Evolutionary conservation across 2,888 invertebrate species (phyloP).

Genomic region (Orthosia gothica): DNA sequence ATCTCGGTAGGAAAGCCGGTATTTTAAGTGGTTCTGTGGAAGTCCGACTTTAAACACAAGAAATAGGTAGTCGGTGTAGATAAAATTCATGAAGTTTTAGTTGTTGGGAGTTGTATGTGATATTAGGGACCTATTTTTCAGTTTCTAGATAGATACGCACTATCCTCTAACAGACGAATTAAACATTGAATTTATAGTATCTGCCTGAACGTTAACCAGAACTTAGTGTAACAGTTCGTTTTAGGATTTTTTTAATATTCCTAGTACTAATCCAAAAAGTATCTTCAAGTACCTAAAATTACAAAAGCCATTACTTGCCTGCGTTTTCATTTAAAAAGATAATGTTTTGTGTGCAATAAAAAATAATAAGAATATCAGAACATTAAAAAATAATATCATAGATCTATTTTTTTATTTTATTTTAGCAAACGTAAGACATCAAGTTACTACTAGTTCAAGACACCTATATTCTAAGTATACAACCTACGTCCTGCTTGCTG

Average conservation of each 20-base stretch:
- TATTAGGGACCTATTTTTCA: neutral
- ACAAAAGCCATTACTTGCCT: neutral
- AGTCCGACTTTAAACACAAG: constrained; percentile 29
- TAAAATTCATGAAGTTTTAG: constrained; percentile 22
- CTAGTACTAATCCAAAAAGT: neutral
- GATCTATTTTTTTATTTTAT: too few species aligned
- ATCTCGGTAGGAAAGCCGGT: constrained; percentile 47
- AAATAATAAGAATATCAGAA: too few species aligned
- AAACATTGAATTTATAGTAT: neutral
- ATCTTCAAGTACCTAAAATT: too few species aligned
- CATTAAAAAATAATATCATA: too few species aligned
- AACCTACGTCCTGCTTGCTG: too few species aligned
- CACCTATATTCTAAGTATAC: too few species aligned
- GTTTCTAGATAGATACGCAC: too few species aligned
- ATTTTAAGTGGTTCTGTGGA: constrained; percentile 46
- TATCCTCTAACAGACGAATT: neutral
- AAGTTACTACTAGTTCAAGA: too few species aligned
- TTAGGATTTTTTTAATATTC: too few species aligned
- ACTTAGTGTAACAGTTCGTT: neutral
- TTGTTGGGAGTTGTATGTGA: neutral
- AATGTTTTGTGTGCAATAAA: neutral
- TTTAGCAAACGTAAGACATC: too few species aligned
- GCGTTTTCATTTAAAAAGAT: neutral
- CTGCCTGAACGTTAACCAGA: neutral
- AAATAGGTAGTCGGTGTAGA: constrained; percentile 19